These are phyloP conservation scores for Mormyrus hasselquistii DNA, from an alignment of 2,797 vertebrate genomes.

Conservation along the genomic window DNA sequence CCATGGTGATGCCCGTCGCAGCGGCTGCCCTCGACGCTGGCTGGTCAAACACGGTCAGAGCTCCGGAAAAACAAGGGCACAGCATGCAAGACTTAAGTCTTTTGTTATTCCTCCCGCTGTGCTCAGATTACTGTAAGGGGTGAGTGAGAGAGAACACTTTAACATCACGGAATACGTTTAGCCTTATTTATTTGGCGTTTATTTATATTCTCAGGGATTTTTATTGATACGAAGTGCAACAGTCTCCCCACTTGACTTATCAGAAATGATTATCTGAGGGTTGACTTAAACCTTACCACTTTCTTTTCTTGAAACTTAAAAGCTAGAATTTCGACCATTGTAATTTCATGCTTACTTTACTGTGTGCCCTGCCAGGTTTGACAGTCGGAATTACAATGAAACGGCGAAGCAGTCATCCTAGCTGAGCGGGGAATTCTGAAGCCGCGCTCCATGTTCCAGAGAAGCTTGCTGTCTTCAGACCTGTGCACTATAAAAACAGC, in stretches of 20 bases:
- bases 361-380: constrained; percentile 1
- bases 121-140: constrained; percentile 29
- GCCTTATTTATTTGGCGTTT: constrained; percentile 15
- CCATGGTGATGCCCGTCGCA: constrained; percentile 53
- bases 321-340: constrained; percentile 9
- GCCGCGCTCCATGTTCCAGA: not conserved
- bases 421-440: not conserved
- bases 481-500: not conserved
- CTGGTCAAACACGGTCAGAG: constrained; percentile 35
- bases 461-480: not conserved
- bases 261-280: constrained; percentile 14
- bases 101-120: constrained; percentile 29
- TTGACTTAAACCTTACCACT: constrained; percentile 23
- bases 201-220: constrained; percentile 14
- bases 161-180: constrained; percentile 15
- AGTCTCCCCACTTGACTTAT: constrained; percentile 12
- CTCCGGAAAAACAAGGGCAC: constrained; percentile 24
- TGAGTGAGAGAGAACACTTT: constrained; percentile 40
- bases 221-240: constrained; percentile 1
- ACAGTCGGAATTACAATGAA: constrained; percentile 20
- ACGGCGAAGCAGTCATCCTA: not conserved
- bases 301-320: constrained; percentile 8
- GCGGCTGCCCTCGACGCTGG: constrained; percentile 49
- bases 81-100: constrained; percentile 21
- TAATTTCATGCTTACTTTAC: constrained; percentile 27